phyloP scores from a whole-genome alignment of 2,797 vertebrate genomes.

The Xyrichtys novacula region DNA sequence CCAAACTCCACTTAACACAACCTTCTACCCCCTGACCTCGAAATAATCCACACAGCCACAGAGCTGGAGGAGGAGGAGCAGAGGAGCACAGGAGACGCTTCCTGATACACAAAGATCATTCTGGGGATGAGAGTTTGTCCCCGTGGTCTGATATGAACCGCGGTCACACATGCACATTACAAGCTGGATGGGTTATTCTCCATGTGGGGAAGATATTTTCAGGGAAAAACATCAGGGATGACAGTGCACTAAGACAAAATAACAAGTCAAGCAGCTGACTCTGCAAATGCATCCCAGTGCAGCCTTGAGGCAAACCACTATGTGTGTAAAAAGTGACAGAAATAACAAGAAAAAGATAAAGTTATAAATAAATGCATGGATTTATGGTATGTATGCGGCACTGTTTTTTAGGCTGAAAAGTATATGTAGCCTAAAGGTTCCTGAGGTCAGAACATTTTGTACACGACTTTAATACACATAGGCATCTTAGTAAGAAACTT shows the following conservation, averaged over 20 bases:
- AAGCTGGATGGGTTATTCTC: conserved; percentile 29
- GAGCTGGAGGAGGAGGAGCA: conserved; percentile 18
- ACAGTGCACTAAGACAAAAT: conserved; percentile 39
- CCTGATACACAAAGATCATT: conserved; percentile 55
- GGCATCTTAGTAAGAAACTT: too few species aligned
- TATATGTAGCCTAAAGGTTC: too few species aligned
- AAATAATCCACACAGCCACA: conserved; percentile 71
- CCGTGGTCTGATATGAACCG: conserved; percentile 16
- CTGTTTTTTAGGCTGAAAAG: too few species aligned
- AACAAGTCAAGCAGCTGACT: conserved; percentile 19
- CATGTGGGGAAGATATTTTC: conserved; percentile 37
- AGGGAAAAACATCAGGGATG: conserved; percentile 24
- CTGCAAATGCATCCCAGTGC: neutral
- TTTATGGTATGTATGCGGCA: too few species aligned
- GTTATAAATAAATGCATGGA: too few species aligned
- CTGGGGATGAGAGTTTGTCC: conserved; percentile 28
- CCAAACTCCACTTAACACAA: conserved; percentile 79
- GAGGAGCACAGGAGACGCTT: conserved; percentile 49
- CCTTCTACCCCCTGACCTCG: conserved; percentile 85
- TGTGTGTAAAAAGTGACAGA: neutral
- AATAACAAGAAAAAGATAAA: neutral
- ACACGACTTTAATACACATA: too few species aligned
- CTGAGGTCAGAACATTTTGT: too few species aligned
- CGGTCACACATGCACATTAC: conserved; percentile 32
- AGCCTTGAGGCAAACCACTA: neutral